phyloP scores from a whole-genome alignment of 2,888 invertebrate genomes.

The Diabrotica balteata region DNA sequence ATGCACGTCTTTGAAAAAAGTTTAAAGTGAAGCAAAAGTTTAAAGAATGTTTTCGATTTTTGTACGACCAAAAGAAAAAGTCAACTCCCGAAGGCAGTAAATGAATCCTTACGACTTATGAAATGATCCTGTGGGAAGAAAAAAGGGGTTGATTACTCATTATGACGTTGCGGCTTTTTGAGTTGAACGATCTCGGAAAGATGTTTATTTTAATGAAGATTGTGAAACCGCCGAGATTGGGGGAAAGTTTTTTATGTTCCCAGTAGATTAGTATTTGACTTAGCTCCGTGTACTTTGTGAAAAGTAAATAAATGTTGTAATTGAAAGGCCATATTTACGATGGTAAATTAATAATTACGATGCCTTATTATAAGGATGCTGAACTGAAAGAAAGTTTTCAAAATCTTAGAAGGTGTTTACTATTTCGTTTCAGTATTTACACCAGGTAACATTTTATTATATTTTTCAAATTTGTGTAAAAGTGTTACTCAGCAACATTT shows the following conservation, averaged over 20 bases:
- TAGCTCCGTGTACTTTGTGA: background rate
- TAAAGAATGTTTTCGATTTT: background rate
- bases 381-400: too few species aligned
- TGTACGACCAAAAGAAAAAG: background rate
- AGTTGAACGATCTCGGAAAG: slow-evolving; percentile 11
- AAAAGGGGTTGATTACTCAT: slow-evolving; percentile 14
- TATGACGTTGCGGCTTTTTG: slow-evolving; percentile 12
- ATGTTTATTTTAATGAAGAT: slow-evolving; percentile 13
- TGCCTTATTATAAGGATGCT: too few species aligned
- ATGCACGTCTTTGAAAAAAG: background rate
- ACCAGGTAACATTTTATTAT: too few species aligned
- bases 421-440: too few species aligned
- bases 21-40: background rate
- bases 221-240: slow-evolving; percentile 5
- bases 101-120: slow-evolving; percentile 16
- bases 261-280: slow-evolving; percentile 4
- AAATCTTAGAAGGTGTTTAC: too few species aligned
- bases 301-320: background rate
- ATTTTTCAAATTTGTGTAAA: too few species aligned
- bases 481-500: too few species aligned
- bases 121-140: slow-evolving; percentile 11
- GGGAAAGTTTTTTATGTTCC: slow-evolving; percentile 1
- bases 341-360: too few species aligned
- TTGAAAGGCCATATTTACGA: too few species aligned
- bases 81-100: slow-evolving; percentile 7